Conservation (phyloP, 2,113 vertebrate genomes). For the Danio rerio region GRCz12tu NC_133180.1:31423001-31423500, state of each 20-base stretch:
- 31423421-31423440: conserved; percentile 53
- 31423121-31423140: conserved; percentile 34
- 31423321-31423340: background rate
- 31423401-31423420: conserved; percentile 42
- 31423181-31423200: background rate
- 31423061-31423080: conserved; percentile 33
- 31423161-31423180: conserved; percentile 22
- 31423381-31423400: conserved; percentile 59
- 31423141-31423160: conserved; percentile 11
- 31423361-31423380: conserved; percentile 19
- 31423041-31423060: conserved; percentile 47
- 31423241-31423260: conserved; percentile 29
- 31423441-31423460: conserved; percentile 69
- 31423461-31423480: conserved; percentile 44
- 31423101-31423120: conserved; percentile 60
- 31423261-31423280: conserved; percentile 15
- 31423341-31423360: background rate
- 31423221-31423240: conserved; percentile 51
- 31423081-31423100: conserved; percentile 31
- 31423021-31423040: conserved; percentile 28
- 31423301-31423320: conserved; percentile 3
- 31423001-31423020: background rate
- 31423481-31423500: conserved; percentile 67
- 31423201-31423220: background rate
- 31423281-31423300: conserved; percentile 10